phyloP scores from a whole-genome alignment of 2,797 vertebrate genomes.

The Sorex maritimensis region DNA sequence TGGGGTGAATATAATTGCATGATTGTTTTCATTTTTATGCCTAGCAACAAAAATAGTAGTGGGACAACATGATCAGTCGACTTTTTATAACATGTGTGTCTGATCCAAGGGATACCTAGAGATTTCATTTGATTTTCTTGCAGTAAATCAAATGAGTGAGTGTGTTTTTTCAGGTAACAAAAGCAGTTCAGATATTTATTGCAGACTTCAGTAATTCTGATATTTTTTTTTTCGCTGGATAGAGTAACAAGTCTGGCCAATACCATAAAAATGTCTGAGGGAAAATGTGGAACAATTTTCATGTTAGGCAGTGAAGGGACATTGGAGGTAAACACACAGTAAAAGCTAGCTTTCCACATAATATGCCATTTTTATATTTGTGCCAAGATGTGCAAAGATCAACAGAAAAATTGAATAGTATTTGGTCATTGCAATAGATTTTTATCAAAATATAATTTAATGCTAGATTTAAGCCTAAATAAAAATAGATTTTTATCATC shows the following conservation, averaged over 20 bases:
- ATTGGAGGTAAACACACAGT: slow-evolving; percentile 51
- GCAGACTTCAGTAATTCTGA: slow-evolving; percentile 88
- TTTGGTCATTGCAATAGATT: slow-evolving; percentile 70
- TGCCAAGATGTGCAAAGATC: slow-evolving; percentile 78
- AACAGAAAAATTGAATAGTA: slow-evolving; percentile 75
- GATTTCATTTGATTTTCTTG: slow-evolving; percentile 87
- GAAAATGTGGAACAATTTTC: slow-evolving; percentile 87
- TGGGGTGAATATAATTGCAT: slow-evolving; percentile 89
- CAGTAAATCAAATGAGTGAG: slow-evolving; percentile 91
- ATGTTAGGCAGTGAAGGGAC: slow-evolving; percentile 83
- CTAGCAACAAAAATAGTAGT: slow-evolving; percentile 89
- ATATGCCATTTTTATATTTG: slow-evolving; percentile 70
- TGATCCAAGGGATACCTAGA: slow-evolving; percentile 87
- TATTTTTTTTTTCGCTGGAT: slow-evolving; percentile 88
- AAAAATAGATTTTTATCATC: slow-evolving; percentile 68
- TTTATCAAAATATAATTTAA: slow-evolving; percentile 74
- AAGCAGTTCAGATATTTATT: slow-evolving; percentile 89
- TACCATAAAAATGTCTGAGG: slow-evolving; percentile 88
- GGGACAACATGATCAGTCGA: slow-evolving; percentile 86
- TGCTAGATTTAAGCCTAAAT: slow-evolving; percentile 59
- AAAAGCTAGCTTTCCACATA: slow-evolving; percentile 77
- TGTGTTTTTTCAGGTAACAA: slow-evolving; percentile 88
- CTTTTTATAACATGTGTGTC: slow-evolving; percentile 88
- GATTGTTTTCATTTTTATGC: slow-evolving; percentile 90
- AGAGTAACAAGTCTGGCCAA: slow-evolving; percentile 89